A percentile compares a stretch with the other conserved stretches of the same genome.
phyloP scores from a whole-genome alignment of 2,888 invertebrate species.

The Papilio gigon region DNA sequence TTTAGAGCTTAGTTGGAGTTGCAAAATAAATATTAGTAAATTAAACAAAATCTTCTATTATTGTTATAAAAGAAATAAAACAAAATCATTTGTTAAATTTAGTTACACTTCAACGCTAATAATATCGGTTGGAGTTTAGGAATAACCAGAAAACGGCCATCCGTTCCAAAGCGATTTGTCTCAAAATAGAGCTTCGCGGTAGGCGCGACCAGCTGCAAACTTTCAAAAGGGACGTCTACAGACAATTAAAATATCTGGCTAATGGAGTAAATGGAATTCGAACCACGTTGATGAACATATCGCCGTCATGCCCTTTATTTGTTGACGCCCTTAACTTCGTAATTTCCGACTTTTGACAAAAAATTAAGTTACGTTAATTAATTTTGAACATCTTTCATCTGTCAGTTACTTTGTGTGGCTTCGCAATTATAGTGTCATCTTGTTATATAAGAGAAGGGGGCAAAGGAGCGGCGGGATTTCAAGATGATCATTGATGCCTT shows the following conservation, averaged over 20 bases:
- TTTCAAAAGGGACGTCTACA: slow-evolving; percentile 67
- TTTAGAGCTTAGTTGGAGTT: too few relatives aligned
- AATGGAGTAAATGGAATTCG: slow-evolving; percentile 77
- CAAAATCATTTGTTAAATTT: not conserved
- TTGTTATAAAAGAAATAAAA: not conserved
- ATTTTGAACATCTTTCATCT: slow-evolving; percentile 54
- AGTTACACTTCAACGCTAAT: slow-evolving; percentile 2
- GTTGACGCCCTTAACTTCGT: slow-evolving; percentile 51
- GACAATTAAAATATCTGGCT: slow-evolving; percentile 82
- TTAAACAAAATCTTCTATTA: too few relatives aligned
- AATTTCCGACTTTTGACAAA: slow-evolving; percentile 56
- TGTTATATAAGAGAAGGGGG: too few relatives aligned
- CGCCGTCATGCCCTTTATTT: slow-evolving; percentile 67
- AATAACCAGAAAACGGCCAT: slow-evolving; percentile 61
- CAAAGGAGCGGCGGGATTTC: too few relatives aligned
- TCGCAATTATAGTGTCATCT: slow-evolving; percentile 34
- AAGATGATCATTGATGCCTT: too few relatives aligned
- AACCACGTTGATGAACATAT: slow-evolving; percentile 80
- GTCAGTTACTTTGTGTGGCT: slow-evolving; percentile 50
- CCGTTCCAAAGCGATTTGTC: slow-evolving; percentile 77
- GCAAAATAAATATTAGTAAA: too few relatives aligned
- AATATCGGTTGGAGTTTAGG: slow-evolving; percentile 43
- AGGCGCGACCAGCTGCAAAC: slow-evolving; percentile 74
- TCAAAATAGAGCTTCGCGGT: slow-evolving; percentile 75
- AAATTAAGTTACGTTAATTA: slow-evolving; percentile 59